Percentiles rank a stretch among this genome's conserved stretches.
Conservation (phyloP, 2,113 vertebrate genomes). For the Plotosus lineatus region DNA sequence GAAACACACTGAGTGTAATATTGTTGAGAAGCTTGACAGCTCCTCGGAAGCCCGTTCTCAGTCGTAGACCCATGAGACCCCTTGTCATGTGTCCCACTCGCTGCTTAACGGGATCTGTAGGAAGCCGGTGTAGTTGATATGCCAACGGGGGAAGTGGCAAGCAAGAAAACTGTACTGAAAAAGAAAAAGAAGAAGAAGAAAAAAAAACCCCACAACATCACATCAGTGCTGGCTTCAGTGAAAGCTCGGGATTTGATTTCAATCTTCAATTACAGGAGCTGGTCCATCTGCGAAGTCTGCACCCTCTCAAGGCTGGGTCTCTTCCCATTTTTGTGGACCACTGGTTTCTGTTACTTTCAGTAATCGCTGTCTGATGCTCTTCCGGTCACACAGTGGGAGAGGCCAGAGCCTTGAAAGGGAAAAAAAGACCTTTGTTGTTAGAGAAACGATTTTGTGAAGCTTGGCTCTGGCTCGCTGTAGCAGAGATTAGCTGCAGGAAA, state of each 20-base stretch:
- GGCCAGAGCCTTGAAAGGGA: constrained; percentile 32
- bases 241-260: constrained; percentile 4
- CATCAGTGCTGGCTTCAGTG: background rate
- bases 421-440: constrained; percentile 51
- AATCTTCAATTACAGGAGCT: constrained; percentile 18
- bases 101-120: constrained; percentile 26
- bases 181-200: background rate
- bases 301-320: background rate
- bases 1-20: constrained; percentile 18
- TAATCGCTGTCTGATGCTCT: constrained; percentile 28
- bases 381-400: constrained; percentile 29
- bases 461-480: constrained; percentile 49
- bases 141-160: constrained; percentile 30
- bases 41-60: constrained; percentile 26
- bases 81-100: constrained; percentile 29
- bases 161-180: background rate
- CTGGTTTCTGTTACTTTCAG: constrained; percentile 29
- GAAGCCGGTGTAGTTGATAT: constrained; percentile 21
- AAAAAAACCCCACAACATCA: no score
- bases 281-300: constrained; percentile 11
- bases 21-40: constrained; percentile 24
- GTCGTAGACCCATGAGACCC: constrained; percentile 11
- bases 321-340: background rate
- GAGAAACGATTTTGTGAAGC: constrained; percentile 42
- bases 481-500: constrained; percentile 49